phyloP scores from a whole-genome alignment of 2,797 vertebrate species.

The Pogonophryne albipinna region DNA sequence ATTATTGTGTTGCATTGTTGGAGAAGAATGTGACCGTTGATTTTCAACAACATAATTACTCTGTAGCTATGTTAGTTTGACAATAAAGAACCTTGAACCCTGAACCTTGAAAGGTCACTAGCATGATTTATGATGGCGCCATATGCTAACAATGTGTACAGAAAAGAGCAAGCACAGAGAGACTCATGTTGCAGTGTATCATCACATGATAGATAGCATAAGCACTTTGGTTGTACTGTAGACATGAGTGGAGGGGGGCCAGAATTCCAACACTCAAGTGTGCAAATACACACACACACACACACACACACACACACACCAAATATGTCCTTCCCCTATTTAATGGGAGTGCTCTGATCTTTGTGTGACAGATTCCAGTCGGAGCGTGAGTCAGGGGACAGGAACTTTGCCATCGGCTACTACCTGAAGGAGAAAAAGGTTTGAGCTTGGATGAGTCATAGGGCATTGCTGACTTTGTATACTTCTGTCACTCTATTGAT shows the following conservation, averaged over 20 bases:
- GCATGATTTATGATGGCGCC: conserved; percentile 19
- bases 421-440: conserved; percentile 99
- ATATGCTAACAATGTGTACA: conserved; percentile 9
- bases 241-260: conserved; percentile 15
- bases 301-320: conserved; percentile 9
- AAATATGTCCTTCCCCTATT: conserved; percentile 33
- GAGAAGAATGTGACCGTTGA: no score
- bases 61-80: no score
- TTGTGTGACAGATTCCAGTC: conserved; percentile 92
- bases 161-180: background rate
- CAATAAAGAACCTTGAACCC: no score
- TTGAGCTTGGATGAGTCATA: conserved; percentile 17
- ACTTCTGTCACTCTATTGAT: background rate
- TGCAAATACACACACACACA: background rate
- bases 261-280: conserved; percentile 35
- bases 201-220: conserved; percentile 17
- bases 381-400: conserved; percentile 95
- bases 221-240: conserved; percentile 31
- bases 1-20: no score
- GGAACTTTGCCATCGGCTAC: conserved; percentile 99
- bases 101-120: background rate
- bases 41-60: no score
- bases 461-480: background rate
- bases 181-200: conserved; percentile 37
- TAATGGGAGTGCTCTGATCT: conserved; percentile 44